Evolutionary conservation across 2,797 vertebrate genomes (phyloP), one percentile per base, ranked within the genome.

Genomic region (Balearica regulorum): DNA sequence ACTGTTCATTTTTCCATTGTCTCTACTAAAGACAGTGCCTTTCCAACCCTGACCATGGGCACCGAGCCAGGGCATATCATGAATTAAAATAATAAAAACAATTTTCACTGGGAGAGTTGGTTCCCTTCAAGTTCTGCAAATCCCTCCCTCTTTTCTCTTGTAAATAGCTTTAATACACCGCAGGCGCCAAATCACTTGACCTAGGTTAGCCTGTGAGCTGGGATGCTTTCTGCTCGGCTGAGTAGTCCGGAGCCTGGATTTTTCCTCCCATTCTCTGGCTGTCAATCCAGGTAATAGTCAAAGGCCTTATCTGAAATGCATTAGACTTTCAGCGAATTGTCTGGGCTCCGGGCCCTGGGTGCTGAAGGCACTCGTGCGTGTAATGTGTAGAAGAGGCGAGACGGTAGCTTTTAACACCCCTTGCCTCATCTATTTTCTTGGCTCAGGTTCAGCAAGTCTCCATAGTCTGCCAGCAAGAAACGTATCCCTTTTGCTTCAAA

Each of bases 161-260:
- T 90, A 98, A 98, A 98, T 96, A 98, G 98, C 98, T 98, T 98
- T 98, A 98, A 98, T 98, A 98, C 98, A 98, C 98, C 95, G 91
- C 55, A 99, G 98, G 98, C 98, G 98, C 99, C 98, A 98, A 98
- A 98, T 98, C 99, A 98, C 98, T 99, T 99, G 98, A 99, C 99
- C 99, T 97, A 95, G 95, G 97, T 98, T 98, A 98, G 98, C 98
- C 98, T 91, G 95, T 83, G 97, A 94, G 83, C 97, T 97, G 94
- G 97, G 97, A 95, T 98, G 96, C 98, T 98, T 99, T 99, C 98
- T 98, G 98, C 98, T 98, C 98, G 97, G 98, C 98, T 98, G 98
- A 94, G 91, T 97, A 93, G 97, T 83, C 95, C 89, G 98, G 98
- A 98, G 98, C 98, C 98, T 84, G 97, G 83, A 61, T 95, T 96